A percentile compares a stretch with the other conserved stretches of the same genome.
These are phyloP conservation scores for Urocitellus parryii DNA, from an alignment of 2,113 vertebrate genomes.

Conservation along the genomic window DNA sequence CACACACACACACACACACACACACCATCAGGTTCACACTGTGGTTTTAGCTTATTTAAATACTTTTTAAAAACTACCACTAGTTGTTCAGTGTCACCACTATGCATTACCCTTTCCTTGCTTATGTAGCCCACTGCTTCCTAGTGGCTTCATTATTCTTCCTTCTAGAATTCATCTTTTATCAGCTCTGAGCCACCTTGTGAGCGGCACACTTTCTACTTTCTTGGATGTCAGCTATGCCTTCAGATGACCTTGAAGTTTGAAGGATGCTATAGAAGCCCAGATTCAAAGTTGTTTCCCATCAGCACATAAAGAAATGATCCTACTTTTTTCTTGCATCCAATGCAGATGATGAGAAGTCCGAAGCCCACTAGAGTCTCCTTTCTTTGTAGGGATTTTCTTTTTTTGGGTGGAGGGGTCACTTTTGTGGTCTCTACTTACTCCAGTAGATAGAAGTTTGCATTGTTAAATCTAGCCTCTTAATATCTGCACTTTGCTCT, in stretches of 20 bases:
- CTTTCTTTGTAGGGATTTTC: not conserved
- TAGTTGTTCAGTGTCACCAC: not conserved
- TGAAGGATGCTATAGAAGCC: not conserved
- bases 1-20: not conserved
- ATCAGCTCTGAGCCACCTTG: not conserved
- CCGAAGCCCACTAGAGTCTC: not conserved
- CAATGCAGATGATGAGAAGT: not conserved
- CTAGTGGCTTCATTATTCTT: not conserved
- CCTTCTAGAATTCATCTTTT: not conserved
- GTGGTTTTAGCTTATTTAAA: not conserved
- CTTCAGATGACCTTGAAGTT: not conserved
- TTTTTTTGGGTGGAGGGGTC: not conserved
- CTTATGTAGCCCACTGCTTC: not conserved
- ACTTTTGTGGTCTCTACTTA: not conserved
- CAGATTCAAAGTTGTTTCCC: not conserved
- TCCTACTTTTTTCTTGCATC: not conserved
- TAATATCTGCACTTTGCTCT: not conserved
- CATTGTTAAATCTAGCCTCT: not conserved
- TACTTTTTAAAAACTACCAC: not conserved
- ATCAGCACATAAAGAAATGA: not conserved
- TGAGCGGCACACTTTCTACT: not conserved
- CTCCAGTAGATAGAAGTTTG: not conserved
- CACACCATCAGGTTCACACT: not conserved
- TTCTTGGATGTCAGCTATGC: not conserved
- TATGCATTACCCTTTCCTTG: not conserved